Percentiles rank a stretch among this genome's conserved stretches.
These are phyloP conservation scores for Barypeithes pellucidus DNA, from an alignment of 2,888 invertebrate genomes.

Conservation along the genomic window DNA sequence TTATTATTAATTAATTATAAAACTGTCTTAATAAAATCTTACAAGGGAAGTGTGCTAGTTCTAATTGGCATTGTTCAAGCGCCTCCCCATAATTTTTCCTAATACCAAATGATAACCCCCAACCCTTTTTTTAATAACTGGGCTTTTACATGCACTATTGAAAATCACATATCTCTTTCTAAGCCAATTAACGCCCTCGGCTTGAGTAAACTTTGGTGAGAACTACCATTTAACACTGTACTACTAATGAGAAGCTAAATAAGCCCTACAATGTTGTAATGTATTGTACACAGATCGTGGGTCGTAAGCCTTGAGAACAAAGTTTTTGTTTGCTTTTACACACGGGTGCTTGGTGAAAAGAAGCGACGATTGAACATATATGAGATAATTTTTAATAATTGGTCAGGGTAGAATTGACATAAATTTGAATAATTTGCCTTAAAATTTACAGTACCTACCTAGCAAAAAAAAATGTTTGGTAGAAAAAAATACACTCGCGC, in stretches of 20 bases:
- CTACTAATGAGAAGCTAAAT: slow-evolving; percentile 51
- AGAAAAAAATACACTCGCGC: no score
- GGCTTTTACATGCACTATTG: background rate
- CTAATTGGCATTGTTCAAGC: no score
- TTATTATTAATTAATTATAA: no score
- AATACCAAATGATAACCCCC: no score
- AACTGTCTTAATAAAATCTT: no score
- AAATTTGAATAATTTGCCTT: no score
- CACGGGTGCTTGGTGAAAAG: slow-evolving; percentile 48
- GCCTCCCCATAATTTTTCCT: no score
- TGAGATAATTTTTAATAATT: slow-evolving; percentile 26
- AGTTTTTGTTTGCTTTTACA: slow-evolving; percentile 47
- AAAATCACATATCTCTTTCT: slow-evolving; percentile 34
- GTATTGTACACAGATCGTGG: slow-evolving; percentile 47
- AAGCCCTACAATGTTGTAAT: slow-evolving; percentile 50
- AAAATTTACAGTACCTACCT: no score
- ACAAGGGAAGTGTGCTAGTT: no score
- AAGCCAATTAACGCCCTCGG: slow-evolving; percentile 47
- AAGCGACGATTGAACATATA: slow-evolving; percentile 35
- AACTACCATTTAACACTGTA: slow-evolving; percentile 47
- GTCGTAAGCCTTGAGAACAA: slow-evolving; percentile 48
- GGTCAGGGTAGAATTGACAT: background rate
- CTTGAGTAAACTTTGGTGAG: slow-evolving; percentile 48
- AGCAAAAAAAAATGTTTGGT: no score
- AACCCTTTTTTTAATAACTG: no score